These are phyloP conservation scores for Petrolisthes cinctipes DNA, from an alignment of 2,888 invertebrate species.

Conservation along the genomic window DNA sequence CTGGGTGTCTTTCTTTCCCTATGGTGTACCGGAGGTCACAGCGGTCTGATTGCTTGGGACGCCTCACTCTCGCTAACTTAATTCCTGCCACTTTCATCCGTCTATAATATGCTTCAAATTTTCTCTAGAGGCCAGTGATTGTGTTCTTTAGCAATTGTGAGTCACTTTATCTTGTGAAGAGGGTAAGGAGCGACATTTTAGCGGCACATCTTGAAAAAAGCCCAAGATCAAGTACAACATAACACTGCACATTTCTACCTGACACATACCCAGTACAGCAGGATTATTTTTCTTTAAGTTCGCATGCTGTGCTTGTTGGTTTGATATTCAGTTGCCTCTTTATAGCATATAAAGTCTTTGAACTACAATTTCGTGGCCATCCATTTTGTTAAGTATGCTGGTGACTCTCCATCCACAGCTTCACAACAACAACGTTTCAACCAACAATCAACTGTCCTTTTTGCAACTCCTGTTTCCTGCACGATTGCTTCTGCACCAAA, in stretches of 20 bases:
- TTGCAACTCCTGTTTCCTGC: too few species aligned
- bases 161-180: neutral
- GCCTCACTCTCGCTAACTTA: neutral
- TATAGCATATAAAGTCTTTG: neutral
- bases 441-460: too few species aligned
- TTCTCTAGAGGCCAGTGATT: neutral
- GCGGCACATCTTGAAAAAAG: neutral
- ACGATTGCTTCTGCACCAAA: too few species aligned
- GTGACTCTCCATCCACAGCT: neutral
- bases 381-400: neutral
- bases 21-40: neutral
- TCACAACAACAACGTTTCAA: neutral
- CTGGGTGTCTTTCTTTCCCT: neutral
- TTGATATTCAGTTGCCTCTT: neutral
- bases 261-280: neutral
- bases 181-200: neutral
- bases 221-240: neutral
- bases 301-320: conserved; percentile 5
- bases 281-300: conserved; percentile 4
- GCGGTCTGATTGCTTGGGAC: neutral
- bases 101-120: neutral
- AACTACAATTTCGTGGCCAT: neutral
- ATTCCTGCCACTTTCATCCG: neutral
- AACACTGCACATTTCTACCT: neutral
- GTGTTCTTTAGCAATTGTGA: neutral